Evolutionary conservation across 2,113 vertebrate genomes (phyloP).

Genomic region (Bucco capensis): DNA sequence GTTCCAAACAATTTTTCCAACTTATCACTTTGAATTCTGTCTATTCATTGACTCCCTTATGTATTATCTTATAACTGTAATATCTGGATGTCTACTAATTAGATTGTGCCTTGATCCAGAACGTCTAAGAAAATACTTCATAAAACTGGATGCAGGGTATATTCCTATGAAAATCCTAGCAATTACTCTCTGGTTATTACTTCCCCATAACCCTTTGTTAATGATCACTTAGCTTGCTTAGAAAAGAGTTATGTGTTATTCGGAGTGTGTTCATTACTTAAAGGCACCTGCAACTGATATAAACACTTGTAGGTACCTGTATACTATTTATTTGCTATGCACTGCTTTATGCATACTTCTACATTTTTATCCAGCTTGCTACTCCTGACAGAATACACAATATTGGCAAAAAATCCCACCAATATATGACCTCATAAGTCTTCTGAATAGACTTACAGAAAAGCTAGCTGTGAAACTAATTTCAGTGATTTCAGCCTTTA

Average conservation of each 20-base stretch:
- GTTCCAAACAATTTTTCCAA: not conserved
- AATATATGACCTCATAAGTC: not conserved
- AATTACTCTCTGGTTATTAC: not conserved
- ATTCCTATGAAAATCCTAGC: not conserved
- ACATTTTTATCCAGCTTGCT: not conserved
- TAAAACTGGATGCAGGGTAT: not conserved
- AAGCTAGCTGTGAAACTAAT: not conserved
- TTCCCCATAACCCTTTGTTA: not conserved
- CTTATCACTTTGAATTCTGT: not conserved
- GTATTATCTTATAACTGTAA: not conserved
- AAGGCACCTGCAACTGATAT: not conserved
- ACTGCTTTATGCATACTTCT: not conserved
- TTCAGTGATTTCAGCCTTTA: not conserved
- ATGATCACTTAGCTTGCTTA: not conserved
- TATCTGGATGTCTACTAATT: not conserved
- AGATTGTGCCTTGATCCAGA: not conserved
- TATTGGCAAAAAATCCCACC: not conserved
- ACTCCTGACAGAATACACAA: not conserved
- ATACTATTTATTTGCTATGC: not conserved
- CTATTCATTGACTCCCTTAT: not conserved
- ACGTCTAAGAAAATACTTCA: not conserved
- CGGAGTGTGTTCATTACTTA: not conserved
- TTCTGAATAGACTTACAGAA: not conserved
- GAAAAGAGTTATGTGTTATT: not conserved
- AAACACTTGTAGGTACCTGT: not conserved